phyloP scores from a whole-genome alignment of 2,113 vertebrate species.

The Orthochromis malagaraziensis region DNA sequence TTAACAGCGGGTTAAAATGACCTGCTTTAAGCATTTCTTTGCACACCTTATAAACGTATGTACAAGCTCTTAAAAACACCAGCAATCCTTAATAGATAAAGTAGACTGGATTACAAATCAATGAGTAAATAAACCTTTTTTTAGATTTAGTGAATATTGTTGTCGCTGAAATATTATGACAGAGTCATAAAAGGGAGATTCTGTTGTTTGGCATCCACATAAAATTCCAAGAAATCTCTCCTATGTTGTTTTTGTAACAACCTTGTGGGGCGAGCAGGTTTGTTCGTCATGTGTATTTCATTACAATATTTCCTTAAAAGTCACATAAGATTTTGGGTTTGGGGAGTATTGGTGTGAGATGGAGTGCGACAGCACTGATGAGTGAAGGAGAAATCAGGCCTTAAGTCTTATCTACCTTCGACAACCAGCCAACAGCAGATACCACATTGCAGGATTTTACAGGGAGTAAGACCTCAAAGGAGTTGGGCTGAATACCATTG shows the following conservation, averaged over 20 bases:
- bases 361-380: not conserved
- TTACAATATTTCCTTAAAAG: not conserved
- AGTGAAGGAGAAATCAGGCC: not conserved
- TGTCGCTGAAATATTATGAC: not conserved
- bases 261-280: not conserved
- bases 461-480: conserved; percentile 1
- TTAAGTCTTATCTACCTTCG: conserved; percentile 6
- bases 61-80: not conserved
- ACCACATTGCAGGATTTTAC: not conserved
- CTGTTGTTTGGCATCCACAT: not conserved
- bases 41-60: not conserved
- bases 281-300: not conserved
- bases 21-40: not conserved
- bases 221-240: not conserved
- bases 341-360: not conserved
- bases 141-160: not conserved
- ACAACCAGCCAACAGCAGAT: conserved; percentile 2
- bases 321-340: not conserved
- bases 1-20: not conserved
- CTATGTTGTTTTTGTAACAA: not conserved
- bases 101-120: not conserved
- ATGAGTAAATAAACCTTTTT: not conserved
- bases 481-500: not conserved
- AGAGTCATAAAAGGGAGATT: not conserved
- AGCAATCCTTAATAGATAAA: not conserved